phyloP scores from a whole-genome alignment of 2,797 vertebrate species.

The Acipenser transmontanus region DNA sequence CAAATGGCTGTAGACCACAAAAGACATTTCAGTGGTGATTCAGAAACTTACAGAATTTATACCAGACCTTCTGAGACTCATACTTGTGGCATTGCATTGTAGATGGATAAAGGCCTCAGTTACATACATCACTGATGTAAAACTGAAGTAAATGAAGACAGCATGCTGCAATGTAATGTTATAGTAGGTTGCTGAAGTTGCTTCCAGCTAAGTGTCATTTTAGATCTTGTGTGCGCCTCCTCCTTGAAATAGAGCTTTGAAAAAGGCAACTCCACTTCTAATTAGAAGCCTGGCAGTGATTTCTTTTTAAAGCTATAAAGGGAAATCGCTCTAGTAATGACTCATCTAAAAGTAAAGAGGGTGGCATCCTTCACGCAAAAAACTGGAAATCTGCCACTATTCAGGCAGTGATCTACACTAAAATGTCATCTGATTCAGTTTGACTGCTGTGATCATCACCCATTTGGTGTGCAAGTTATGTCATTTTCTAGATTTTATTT shows the following conservation, averaged over 20 bases:
- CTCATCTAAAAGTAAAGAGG: slow-evolving; percentile 3
- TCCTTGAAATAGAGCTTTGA: background rate
- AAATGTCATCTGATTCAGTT: slow-evolving; percentile 9
- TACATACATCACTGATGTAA: slow-evolving; percentile 22
- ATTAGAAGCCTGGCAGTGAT: slow-evolving; percentile 6
- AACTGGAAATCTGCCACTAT: slow-evolving; percentile 20
- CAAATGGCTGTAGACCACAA: no score
- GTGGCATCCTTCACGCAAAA: slow-evolving; percentile 11
- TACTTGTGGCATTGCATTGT: no score
- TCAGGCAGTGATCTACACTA: slow-evolving; percentile 2
- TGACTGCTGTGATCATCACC: slow-evolving; percentile 3
- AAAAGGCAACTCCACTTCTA: slow-evolving; percentile 4
- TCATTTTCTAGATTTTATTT: slow-evolving; percentile 2
- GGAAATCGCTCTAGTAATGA: slow-evolving; percentile 1
- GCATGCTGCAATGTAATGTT: slow-evolving; percentile 16
- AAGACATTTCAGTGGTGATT: no score
- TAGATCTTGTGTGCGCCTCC: background rate
- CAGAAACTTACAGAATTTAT: no score
- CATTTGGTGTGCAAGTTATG: slow-evolving; percentile 17
- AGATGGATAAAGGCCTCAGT: background rate
- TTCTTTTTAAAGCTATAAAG: background rate
- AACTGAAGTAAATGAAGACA: slow-evolving; percentile 18
- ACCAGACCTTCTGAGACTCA: no score
- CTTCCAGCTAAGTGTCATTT: background rate
- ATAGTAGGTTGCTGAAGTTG: slow-evolving; percentile 12